Conservation (phyloP, 1,140 invertebrate genomes). For the Mercenaria mercenaria region DNA sequence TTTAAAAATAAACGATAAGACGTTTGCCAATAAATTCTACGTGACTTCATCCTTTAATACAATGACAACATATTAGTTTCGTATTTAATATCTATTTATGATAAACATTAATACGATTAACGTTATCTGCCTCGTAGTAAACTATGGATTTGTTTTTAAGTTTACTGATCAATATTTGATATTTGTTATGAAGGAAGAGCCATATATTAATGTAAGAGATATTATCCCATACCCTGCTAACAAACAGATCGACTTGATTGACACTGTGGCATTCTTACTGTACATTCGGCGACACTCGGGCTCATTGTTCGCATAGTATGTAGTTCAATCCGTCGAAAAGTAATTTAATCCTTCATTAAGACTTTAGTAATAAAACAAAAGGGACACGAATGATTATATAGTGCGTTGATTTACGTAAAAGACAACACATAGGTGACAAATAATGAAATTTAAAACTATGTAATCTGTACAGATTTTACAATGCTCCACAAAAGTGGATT, state of each 20-base stretch:
- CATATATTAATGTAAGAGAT: background rate
- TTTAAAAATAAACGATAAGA: too few species aligned
- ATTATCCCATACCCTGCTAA: background rate
- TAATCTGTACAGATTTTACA: background rate
- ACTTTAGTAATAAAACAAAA: background rate
- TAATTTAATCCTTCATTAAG: constrained; percentile 25
- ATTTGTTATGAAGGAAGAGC: background rate
- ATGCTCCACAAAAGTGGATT: background rate
- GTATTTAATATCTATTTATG: background rate
- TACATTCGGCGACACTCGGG: background rate
- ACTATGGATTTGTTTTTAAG: constrained; percentile 1
- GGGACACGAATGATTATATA: background rate
- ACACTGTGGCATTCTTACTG: background rate
- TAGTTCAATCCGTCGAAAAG: background rate
- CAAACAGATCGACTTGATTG: background rate
- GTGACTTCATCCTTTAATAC: background rate
- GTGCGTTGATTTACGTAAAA: constrained; percentile 10
- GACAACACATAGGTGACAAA: constrained; percentile 3
- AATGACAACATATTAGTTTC: background rate
- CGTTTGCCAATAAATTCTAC: background rate
- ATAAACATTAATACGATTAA: constrained; percentile 19
- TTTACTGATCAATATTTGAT: constrained; percentile 27
- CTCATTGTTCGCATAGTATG: background rate
- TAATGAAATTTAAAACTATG: background rate
- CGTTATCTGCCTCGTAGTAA: background rate